Conservation (phyloP, 2,888 invertebrate species). For the Ormyrus rosae region DNA sequence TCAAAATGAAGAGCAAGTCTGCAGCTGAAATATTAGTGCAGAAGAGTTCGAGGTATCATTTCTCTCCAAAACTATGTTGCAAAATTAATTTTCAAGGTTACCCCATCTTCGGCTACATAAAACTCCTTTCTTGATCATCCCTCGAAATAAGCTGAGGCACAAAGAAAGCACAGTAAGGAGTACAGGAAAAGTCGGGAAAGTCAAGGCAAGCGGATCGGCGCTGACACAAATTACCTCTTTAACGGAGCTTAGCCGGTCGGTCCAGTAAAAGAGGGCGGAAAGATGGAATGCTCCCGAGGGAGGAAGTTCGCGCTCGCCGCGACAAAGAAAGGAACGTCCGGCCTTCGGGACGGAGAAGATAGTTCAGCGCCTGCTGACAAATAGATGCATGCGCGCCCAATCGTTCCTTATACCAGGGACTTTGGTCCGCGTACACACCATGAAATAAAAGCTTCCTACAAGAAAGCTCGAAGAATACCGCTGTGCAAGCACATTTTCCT, state of each 20-base stretch:
- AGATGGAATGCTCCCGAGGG: constrained; percentile 72
- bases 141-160: neutral
- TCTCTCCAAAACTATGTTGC: too few relatives aligned
- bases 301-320: constrained; percentile 55
- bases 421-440: neutral
- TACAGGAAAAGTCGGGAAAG: constrained; percentile 9
- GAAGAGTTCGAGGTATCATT: too few relatives aligned
- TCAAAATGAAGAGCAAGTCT: too few relatives aligned
- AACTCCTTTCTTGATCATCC: neutral
- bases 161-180: constrained; percentile 17
- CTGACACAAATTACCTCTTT: constrained; percentile 74
- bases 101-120: constrained; percentile 21
- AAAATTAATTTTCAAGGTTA: constrained; percentile 43
- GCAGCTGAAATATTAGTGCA: too few relatives aligned
- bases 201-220: constrained; percentile 59
- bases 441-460: constrained; percentile 67
- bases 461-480: constrained; percentile 59
- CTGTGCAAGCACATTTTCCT: constrained; percentile 65
- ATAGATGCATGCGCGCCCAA: constrained; percentile 68
- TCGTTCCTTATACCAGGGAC: constrained; percentile 1
- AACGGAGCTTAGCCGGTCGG: constrained; percentile 62
- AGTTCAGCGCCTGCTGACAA: constrained; percentile 64
- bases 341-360: constrained; percentile 59
- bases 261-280: constrained; percentile 60
- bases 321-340: constrained; percentile 65